A percentile compares a stretch with the other conserved stretches of the same genome.
These are phyloP conservation scores for Corythornis vintsioides DNA, from an alignment of 2,113 vertebrate species.

Conservation along the genomic window DNA sequence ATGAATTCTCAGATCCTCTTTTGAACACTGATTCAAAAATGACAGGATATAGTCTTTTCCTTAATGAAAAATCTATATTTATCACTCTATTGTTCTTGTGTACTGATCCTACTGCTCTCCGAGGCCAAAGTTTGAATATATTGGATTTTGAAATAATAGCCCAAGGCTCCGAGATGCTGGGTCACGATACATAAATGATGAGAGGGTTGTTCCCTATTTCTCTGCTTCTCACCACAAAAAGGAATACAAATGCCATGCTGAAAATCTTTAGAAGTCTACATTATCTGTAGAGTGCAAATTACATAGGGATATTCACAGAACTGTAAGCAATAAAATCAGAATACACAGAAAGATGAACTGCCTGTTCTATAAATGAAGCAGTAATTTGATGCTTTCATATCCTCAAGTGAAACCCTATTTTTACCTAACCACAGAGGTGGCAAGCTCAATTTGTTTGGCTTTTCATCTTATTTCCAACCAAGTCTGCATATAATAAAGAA, in stretches of 20 bases:
- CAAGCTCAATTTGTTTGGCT: not conserved
- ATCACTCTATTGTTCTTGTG: conserved; percentile 60
- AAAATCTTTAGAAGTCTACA: not conserved
- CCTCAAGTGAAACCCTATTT: not conserved
- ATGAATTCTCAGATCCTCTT: conserved; percentile 55
- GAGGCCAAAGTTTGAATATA: conserved; percentile 71
- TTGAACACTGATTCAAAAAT: conserved; percentile 56
- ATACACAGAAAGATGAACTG: not conserved
- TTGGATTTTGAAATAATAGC: conserved; percentile 72
- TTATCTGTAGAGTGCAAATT: conserved; percentile 9
- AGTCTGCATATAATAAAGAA: not conserved
- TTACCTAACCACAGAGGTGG: not conserved
- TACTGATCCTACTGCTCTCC: conserved; percentile 62
- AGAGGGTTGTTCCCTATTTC: not conserved
- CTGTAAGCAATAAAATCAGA: not conserved
- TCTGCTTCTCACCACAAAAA: not conserved
- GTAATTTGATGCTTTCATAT: not conserved
- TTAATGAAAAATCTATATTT: conserved; percentile 75
- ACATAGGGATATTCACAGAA: not conserved
- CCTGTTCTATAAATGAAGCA: not conserved
- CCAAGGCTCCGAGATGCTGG: conserved; percentile 47
- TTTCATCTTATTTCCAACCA: not conserved
- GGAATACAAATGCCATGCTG: not conserved
- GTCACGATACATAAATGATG: conserved; percentile 55
- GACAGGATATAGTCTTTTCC: conserved; percentile 62